Evolutionary conservation across 2,888 invertebrate species (phyloP).

Genomic region (Metacarcinus magister): DNA sequence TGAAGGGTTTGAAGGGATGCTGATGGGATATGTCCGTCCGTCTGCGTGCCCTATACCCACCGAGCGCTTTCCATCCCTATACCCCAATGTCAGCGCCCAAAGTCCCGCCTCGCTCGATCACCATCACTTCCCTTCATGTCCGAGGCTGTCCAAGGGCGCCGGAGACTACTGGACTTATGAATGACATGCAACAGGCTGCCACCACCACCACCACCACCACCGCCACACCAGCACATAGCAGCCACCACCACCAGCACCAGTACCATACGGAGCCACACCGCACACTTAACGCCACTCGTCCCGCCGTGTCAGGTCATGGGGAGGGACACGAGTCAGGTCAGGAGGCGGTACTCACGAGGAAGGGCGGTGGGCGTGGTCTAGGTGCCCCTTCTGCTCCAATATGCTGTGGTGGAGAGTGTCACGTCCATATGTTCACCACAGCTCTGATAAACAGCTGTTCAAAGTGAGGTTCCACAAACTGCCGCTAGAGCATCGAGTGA

Average conservation of each 20-base stretch:
- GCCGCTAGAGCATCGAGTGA: slow-evolving; percentile 72
- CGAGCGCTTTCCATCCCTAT: neutral
- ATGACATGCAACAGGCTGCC: slow-evolving; percentile 79
- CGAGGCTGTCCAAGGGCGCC: neutral
- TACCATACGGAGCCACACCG: slow-evolving; percentile 28
- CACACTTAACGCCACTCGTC: neutral
- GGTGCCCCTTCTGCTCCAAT: slow-evolving; percentile 60
- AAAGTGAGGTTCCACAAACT: slow-evolving; percentile 75
- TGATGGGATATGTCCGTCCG: neutral
- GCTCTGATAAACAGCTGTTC: slow-evolving; percentile 77
- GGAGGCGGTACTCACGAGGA: slow-evolving; percentile 59
- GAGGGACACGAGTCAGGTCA: neutral
- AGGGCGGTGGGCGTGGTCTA: slow-evolving; percentile 55
- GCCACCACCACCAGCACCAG: slow-evolving; percentile 1
- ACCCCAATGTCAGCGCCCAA: neutral
- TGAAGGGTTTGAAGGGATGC: neutral
- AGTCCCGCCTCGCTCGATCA: neutral
- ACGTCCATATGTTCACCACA: slow-evolving; percentile 77
- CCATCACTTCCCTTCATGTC: neutral
- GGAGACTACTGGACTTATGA: slow-evolving; percentile 64
- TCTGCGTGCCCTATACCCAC: neutral
- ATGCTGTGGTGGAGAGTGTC: slow-evolving; percentile 57
- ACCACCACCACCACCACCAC: neutral
- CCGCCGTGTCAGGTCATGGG: neutral
- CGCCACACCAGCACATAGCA: slow-evolving; percentile 27